Conservation (phyloP, 1,140 invertebrate genomes). For the Aphaenogaster rudis region DNA sequence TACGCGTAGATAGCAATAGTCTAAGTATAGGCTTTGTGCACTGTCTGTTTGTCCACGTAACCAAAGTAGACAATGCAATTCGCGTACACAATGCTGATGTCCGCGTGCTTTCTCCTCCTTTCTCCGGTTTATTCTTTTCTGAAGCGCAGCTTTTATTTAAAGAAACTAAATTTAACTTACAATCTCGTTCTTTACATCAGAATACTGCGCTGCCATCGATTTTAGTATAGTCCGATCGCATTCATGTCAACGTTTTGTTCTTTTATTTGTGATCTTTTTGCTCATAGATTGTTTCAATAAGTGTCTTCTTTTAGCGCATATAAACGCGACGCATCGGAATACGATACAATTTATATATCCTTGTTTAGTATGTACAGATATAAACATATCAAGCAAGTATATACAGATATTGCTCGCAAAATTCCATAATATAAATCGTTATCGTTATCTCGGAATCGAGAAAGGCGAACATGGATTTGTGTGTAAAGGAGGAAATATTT, state of each 20-base stretch:
- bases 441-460: neutral
- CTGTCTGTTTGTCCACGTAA: slow-evolving; percentile 27
- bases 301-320: neutral
- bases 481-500: neutral
- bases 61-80: slow-evolving; percentile 20
- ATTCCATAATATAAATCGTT: neutral
- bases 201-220: neutral
- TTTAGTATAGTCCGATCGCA: neutral
- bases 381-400: neutral
- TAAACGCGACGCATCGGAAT: neutral
- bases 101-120: slow-evolving; percentile 51
- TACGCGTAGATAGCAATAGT: slow-evolving; percentile 9
- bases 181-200: neutral
- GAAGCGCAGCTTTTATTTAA: neutral
- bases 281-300: neutral
- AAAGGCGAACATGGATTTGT: neutral
- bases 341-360: neutral
- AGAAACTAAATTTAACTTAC: neutral
- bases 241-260: neutral
- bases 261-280: neutral
- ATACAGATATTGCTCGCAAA: neutral
- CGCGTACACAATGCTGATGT: slow-evolving; percentile 18
- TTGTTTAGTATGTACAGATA: neutral
- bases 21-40: slow-evolving; percentile 28
- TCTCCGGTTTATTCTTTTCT: slow-evolving; percentile 23